Evolutionary conservation across 1,140 invertebrate genomes (phyloP).

Genomic region (Dendroctonus valens): DNA sequence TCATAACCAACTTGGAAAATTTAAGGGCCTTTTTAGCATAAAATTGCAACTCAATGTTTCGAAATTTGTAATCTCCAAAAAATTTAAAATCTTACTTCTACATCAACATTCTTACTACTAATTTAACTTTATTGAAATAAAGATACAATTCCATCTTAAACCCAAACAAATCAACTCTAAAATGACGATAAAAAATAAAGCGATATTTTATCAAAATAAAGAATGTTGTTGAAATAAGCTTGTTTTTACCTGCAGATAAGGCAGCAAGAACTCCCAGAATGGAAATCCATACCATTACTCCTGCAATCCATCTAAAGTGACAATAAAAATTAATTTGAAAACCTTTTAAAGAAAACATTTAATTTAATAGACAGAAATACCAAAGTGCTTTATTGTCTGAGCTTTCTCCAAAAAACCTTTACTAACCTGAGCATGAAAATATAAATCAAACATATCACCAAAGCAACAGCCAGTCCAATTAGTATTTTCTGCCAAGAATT

Average conservation of each 20-base stretch:
- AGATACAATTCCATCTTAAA: too few relatives aligned
- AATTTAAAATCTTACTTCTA: too few relatives aligned
- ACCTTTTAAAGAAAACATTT: too few relatives aligned
- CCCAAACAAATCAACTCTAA: neutral
- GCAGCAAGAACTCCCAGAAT: conserved; percentile 70
- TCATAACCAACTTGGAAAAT: too few relatives aligned
- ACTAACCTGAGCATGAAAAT: conserved; percentile 76
- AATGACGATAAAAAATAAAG: neutral
- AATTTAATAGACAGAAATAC: too few relatives aligned
- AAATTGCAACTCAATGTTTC: too few relatives aligned
- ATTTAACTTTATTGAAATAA: too few relatives aligned
- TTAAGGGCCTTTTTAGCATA: too few relatives aligned
- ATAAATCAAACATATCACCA: conserved; percentile 79
- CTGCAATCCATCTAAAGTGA: conserved; percentile 66
- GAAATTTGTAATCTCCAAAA: too few relatives aligned
- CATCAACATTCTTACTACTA: too few relatives aligned
- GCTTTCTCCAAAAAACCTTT: neutral
- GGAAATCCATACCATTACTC: conserved; percentile 83
- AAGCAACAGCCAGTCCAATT: conserved; percentile 62
- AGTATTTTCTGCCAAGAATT: conserved; percentile 69
- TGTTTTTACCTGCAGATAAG: conserved; percentile 63
- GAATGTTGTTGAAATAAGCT: conserved; percentile 1
- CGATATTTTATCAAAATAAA: neutral
- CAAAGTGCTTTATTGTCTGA: too few relatives aligned
- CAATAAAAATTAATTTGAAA: too few relatives aligned